Percentiles rank a stretch among this genome's conserved stretches.
Evolutionary conservation across 2,113 vertebrate genomes (phyloP).

Genomic region (Cyphomyrus plagiostoma): DNA sequence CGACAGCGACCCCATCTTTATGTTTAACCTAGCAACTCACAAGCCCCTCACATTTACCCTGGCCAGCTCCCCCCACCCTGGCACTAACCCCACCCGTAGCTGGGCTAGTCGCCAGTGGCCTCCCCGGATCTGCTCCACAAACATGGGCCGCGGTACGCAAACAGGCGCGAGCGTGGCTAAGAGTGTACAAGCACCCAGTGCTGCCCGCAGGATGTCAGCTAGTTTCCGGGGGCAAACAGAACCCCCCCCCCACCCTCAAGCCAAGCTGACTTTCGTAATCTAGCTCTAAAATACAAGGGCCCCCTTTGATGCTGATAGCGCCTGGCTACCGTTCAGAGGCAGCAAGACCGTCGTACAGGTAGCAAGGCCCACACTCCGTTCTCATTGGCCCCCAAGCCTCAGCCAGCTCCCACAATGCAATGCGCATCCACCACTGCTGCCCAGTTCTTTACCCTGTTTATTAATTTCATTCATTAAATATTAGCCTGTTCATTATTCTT

Average conservation of each 20-base stretch:
- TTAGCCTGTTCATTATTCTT: not conserved
- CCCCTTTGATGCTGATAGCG: not conserved
- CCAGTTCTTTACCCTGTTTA: not conserved
- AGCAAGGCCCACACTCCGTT: not conserved
- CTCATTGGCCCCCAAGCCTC: not conserved
- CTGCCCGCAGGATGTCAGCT: not conserved
- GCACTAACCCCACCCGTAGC: not conserved
- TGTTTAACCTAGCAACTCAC: not conserved
- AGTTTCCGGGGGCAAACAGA: conserved; percentile 13
- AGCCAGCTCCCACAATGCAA: not conserved
- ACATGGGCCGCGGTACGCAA: not conserved
- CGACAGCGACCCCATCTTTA: not conserved
- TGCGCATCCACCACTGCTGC: not conserved
- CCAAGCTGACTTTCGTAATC: conserved; percentile 6
- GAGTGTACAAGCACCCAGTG: not conserved
- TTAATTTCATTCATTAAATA: not conserved
- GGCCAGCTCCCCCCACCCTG: not conserved
- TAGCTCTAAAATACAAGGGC: not conserved
- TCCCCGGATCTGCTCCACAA: not conserved
- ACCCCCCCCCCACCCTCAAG: not conserved
- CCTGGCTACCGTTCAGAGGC: not conserved
- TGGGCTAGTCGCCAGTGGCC: too few relatives aligned
- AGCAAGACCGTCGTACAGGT: not conserved
- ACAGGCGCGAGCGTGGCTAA: not conserved
- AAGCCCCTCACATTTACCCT: not conserved